Evolutionary conservation across 2,888 invertebrate species (phyloP), one percentile per base, ranked within the genome.

Genomic region (Lepidochitona cinerea): DNA sequence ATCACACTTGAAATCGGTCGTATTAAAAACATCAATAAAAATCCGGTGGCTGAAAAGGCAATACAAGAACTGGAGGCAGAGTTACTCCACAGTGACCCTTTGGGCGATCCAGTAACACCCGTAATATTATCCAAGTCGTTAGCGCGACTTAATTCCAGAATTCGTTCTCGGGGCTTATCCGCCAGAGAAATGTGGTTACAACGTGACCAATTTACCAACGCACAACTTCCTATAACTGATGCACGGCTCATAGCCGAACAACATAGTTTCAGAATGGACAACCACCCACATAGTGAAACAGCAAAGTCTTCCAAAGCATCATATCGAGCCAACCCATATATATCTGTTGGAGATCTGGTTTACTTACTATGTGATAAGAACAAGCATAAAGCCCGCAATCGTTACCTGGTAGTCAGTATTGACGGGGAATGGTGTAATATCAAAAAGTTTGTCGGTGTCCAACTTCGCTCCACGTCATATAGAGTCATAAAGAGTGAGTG

Each of bases 41-140:
- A n/a, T n/a, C n/a, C n/a, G n/a, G n/a, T n/a, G n/a, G n/a, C n/a
- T n/a, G n/a, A n/a, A n/a, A 77, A 75, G 37, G 82, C 82, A n/a
- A 74, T 84, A 23, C 76, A 73, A 32, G 83, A 85, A 73, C 70
- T 84, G 6, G 76, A 78, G 49, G 74, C 72, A 32, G 81, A 84
- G 70, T 64, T 83, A 9, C 65, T 84, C 18, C 79, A 78, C 0
- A 69, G 76, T 29, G 76, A 83, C 33, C 77, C 79, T 32, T 52
- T 18, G 7, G 64, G 71, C 32, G 75, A 69, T 5, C 9, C 74
- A 9, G n/a, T 81, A 12, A 59, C 78, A 5, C 66, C 66, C 3
- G 35, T 66, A 36, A n/a, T 26, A 1, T 29, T 77, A 0, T 29
- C 71, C 26, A 35, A 79, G 23, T 75, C 74, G 18, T 54, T 72